Percentiles rank a stretch among this genome's conserved stretches.
phyloP scores from a whole-genome alignment of 2,888 invertebrate genomes.

The Xylota sylvarum region DNA sequence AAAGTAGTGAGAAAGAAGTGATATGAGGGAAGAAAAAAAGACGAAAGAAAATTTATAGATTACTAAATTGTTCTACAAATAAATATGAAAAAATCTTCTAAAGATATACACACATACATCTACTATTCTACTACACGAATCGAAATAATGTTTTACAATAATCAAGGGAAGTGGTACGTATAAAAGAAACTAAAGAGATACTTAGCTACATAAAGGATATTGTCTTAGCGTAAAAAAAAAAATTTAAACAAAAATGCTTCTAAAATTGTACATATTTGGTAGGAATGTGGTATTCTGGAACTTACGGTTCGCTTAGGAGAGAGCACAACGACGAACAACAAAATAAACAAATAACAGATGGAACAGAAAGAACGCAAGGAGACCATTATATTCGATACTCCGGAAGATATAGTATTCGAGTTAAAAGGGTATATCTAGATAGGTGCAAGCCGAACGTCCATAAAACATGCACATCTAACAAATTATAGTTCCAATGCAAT shows the following conservation, averaged over 20 bases:
- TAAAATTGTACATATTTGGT: not conserved
- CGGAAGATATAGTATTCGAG: too few species aligned
- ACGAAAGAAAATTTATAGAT: slow-evolving; percentile 76
- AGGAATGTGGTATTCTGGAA: slow-evolving; percentile 17
- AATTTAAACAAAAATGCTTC: slow-evolving; percentile 8
- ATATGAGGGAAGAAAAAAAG: slow-evolving; percentile 76
- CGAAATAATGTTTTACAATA: slow-evolving; percentile 13
- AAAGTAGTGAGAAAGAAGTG: slow-evolving; percentile 51
- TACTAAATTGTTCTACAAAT: slow-evolving; percentile 75
- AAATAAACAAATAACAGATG: not conserved
- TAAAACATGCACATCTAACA: too few species aligned
- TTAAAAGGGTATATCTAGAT: too few species aligned
- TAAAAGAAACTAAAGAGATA: slow-evolving; percentile 9
- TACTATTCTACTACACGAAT: slow-evolving; percentile 26
- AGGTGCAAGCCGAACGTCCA: too few species aligned
- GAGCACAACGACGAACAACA: not conserved
- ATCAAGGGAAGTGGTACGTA: slow-evolving; percentile 17
- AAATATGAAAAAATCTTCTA: slow-evolving; percentile 67
- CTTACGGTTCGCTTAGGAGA: slow-evolving; percentile 29
- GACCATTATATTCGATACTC: too few species aligned
- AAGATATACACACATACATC: slow-evolving; percentile 38
- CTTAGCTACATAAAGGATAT: not conserved
- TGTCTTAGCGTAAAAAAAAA: not conserved
- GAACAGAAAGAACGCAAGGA: not conserved
- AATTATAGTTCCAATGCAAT: too few species aligned